These are phyloP conservation scores for Drosophila picticornis DNA, from an alignment of 2,888 invertebrate genomes.

Conservation along the genomic window DNA sequence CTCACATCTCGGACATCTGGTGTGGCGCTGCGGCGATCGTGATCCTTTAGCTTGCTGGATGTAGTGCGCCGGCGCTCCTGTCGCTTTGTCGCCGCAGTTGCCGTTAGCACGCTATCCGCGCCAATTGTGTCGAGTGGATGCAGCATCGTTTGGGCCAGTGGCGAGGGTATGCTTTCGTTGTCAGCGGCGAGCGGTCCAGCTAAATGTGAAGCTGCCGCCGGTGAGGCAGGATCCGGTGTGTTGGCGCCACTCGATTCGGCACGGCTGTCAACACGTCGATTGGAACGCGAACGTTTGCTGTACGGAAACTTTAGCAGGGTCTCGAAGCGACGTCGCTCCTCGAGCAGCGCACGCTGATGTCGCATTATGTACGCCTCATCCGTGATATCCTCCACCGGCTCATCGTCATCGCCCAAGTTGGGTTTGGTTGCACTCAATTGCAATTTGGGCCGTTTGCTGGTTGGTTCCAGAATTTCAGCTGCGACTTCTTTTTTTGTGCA, in stretches of 20 bases:
- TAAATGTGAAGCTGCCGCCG: conserved; percentile 86
- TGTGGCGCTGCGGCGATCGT: conserved; percentile 85
- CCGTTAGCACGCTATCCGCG: conserved; percentile 42
- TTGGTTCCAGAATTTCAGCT: conserved; percentile 39
- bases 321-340: conserved; percentile 90
- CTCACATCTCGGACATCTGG: conserved; percentile 86
- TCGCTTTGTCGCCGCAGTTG: conserved; percentile 53
- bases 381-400: conserved; percentile 91
- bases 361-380: conserved; percentile 90
- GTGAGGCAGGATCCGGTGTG: conserved; percentile 90
- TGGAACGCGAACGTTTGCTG: conserved; percentile 86
- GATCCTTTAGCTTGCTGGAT: conserved; percentile 78
- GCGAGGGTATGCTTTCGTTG: conserved; percentile 85
- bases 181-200: conserved; percentile 69
- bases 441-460: conserved; percentile 59
- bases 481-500: background rate
- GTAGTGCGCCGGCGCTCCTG: conserved; percentile 84
- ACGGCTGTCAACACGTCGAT: conserved; percentile 89
- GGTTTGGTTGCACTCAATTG: conserved; percentile 15
- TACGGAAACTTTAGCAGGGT: conserved; percentile 85
- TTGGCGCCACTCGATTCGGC: conserved; percentile 90
- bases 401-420: background rate
- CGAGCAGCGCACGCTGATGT: conserved; percentile 88
- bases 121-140: conserved; percentile 76
- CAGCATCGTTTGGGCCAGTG: conserved; percentile 75